phyloP scores from a whole-genome alignment of 2,888 invertebrate genomes.

The Tricholauxania praeusta region DNA sequence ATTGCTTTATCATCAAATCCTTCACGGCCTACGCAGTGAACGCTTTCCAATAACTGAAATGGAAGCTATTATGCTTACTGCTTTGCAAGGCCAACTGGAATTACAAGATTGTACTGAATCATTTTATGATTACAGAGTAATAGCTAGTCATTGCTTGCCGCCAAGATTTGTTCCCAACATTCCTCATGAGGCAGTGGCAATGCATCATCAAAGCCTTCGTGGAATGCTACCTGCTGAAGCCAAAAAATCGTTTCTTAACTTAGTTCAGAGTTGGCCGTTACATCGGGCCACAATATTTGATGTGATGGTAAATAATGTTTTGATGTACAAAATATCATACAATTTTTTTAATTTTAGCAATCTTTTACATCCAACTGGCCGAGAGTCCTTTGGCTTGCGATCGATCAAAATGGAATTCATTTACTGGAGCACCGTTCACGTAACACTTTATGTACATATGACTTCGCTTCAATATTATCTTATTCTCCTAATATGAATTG shows the following conservation, averaged over 20 bases:
- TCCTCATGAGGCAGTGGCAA: slow-evolving; percentile 86
- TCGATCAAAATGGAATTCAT: slow-evolving; percentile 92
- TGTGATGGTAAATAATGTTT: slow-evolving; percentile 77
- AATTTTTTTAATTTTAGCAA: slow-evolving; percentile 75
- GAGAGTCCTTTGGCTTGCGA: slow-evolving; percentile 90
- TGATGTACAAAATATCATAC: background rate
- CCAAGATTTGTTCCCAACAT: slow-evolving; percentile 82
- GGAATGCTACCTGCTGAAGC: slow-evolving; percentile 90
- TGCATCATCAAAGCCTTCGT: slow-evolving; percentile 90
- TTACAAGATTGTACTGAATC: slow-evolving; percentile 84
- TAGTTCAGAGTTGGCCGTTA: slow-evolving; percentile 94
- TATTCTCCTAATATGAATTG: slow-evolving; percentile 94
- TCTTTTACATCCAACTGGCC: slow-evolving; percentile 97
- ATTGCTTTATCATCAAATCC: slow-evolving; percentile 91
- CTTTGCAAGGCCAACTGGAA: slow-evolving; percentile 93
- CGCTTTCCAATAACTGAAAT: slow-evolving; percentile 93
- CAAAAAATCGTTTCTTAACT: slow-evolving; percentile 91
- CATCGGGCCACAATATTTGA: slow-evolving; percentile 94
- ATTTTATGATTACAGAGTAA: slow-evolving; percentile 75
- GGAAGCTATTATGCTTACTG: slow-evolving; percentile 95
- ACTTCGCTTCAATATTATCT: slow-evolving; percentile 88
- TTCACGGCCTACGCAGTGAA: slow-evolving; percentile 91
- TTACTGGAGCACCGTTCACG: slow-evolving; percentile 89
- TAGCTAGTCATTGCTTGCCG: slow-evolving; percentile 86
- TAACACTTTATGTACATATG: slow-evolving; percentile 90